A percentile compares a stretch with the other conserved stretches of the same genome.
Conservation (phyloP, 2,797 vertebrate species). For the Schizothorax lantsangensis region DNA sequence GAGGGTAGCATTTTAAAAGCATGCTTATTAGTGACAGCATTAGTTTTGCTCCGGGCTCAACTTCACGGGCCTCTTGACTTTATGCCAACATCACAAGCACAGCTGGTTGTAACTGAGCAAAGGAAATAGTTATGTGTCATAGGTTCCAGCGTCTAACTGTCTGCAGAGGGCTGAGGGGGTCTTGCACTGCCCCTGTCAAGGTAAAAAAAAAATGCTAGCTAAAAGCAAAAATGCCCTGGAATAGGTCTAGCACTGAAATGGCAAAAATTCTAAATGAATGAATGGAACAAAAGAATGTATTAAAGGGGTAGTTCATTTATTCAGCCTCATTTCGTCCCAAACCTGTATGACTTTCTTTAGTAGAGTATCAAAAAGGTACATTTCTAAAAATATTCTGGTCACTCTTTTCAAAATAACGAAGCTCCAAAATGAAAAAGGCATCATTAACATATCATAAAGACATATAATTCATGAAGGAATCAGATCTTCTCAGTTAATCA, state of each 20-base stretch:
- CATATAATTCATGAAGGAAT: not conserved
- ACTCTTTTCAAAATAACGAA: not conserved
- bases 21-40: slow-evolving; percentile 53
- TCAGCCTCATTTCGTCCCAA: not conserved
- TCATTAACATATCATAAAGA: not conserved
- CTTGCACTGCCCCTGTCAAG: slow-evolving; percentile 23
- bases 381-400: not conserved
- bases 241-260: not conserved
- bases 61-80: slow-evolving; percentile 45
- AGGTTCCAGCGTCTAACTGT: slow-evolving; percentile 51
- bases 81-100: slow-evolving; percentile 54
- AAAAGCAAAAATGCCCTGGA: slow-evolving; percentile 3
- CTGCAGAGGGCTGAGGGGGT: slow-evolving; percentile 39
- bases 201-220: not conserved
- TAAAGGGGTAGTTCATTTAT: not conserved
- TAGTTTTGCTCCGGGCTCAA: slow-evolving; percentile 40
- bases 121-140: slow-evolving; percentile 40
- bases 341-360: not conserved
- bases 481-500: not conserved
- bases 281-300: not conserved
- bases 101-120: slow-evolving; percentile 37
- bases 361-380: not conserved
- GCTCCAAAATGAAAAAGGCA: not conserved
- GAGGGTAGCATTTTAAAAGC: slow-evolving; percentile 28
- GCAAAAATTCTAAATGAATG: not conserved